These are phyloP conservation scores for Oryzias melastigma DNA, from an alignment of 2,113 vertebrate species.

Conservation along the genomic window DNA sequence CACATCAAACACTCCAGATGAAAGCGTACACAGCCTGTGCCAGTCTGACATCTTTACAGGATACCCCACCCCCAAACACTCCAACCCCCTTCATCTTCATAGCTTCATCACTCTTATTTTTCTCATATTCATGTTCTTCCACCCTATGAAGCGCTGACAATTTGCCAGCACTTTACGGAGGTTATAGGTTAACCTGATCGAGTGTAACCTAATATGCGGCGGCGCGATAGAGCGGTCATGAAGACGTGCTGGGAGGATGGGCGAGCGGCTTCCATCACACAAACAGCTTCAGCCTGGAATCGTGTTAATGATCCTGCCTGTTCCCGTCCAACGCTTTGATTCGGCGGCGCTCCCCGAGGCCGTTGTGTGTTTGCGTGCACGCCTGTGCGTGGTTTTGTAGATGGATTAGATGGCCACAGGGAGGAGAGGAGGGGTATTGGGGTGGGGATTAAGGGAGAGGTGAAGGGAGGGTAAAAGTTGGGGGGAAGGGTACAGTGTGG, in stretches of 20 bases:
- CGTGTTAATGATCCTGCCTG: constrained; percentile 33
- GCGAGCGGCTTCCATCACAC: constrained; percentile 43
- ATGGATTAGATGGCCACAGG: constrained; percentile 30
- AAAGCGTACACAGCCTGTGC: constrained; percentile 57
- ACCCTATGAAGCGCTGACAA: constrained; percentile 1
- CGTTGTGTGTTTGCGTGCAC: constrained; percentile 10
- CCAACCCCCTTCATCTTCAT: not conserved
- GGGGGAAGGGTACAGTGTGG: constrained; percentile 5
- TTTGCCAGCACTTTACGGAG: constrained; percentile 37
- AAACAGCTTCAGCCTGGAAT: constrained; percentile 34
- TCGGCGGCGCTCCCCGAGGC: constrained; percentile 30
- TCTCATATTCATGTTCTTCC: not conserved
- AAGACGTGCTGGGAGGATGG: constrained; percentile 18
- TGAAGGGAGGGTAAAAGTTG: constrained; percentile 11
- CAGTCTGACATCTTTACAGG: constrained; percentile 42
- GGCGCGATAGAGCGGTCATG: constrained; percentile 35
- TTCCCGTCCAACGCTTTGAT: constrained; percentile 46
- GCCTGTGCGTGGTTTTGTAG: constrained; percentile 1
- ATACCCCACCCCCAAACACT: constrained; percentile 34
- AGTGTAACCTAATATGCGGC: constrained; percentile 56
- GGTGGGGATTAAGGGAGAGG: constrained; percentile 4
- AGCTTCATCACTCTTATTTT: constrained; percentile 10
- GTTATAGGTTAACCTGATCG: constrained; percentile 58
- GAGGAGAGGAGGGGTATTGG: constrained; percentile 19
- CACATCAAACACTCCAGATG: constrained; percentile 72